Conservation (phyloP, 2,888 invertebrate species). For the Ditula angustiorana region DNA sequence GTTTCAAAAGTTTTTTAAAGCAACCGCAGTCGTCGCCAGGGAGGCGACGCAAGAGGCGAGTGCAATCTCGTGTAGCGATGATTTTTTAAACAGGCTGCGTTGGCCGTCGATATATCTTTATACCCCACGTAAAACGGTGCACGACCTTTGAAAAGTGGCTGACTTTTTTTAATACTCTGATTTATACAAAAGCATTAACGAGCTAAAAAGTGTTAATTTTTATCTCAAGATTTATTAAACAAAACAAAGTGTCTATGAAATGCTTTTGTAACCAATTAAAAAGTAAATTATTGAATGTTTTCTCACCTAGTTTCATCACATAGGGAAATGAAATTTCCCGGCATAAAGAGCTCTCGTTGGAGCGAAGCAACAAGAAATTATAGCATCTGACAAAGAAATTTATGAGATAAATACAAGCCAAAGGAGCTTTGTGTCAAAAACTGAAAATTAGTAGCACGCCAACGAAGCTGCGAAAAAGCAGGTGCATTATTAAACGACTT, state of each 20-base stretch:
- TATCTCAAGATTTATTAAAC: no score
- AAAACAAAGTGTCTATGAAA: no score
- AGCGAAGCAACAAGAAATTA: conserved; percentile 34
- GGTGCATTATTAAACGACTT: conserved; percentile 40
- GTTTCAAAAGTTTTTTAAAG: neutral
- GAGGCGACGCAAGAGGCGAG: conserved; percentile 49
- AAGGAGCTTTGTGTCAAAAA: conserved; percentile 39
- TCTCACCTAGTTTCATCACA: conserved; percentile 2
- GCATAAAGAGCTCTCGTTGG: conserved; percentile 22
- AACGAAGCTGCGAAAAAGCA: conserved; percentile 30
- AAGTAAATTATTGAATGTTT: neutral
- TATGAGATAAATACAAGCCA: conserved; percentile 34
- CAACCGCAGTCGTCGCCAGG: conserved; percentile 23
- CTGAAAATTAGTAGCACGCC: conserved; percentile 35
- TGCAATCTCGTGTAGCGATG: conserved; percentile 55
- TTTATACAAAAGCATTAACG: neutral
- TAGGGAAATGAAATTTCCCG: neutral
- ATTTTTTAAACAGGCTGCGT: conserved; percentile 57
- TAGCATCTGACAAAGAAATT: conserved; percentile 38
- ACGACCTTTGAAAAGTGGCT: neutral
- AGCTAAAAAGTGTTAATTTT: no score
- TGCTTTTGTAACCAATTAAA: neutral
- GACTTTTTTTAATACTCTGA: conserved; percentile 7
- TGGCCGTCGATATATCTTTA: conserved; percentile 38
- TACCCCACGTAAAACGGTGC: conserved; percentile 4